These are phyloP conservation scores for Chamaedrilus cognettii DNA, from an alignment of 2,888 invertebrate genomes.

Conservation along the genomic window DNA sequence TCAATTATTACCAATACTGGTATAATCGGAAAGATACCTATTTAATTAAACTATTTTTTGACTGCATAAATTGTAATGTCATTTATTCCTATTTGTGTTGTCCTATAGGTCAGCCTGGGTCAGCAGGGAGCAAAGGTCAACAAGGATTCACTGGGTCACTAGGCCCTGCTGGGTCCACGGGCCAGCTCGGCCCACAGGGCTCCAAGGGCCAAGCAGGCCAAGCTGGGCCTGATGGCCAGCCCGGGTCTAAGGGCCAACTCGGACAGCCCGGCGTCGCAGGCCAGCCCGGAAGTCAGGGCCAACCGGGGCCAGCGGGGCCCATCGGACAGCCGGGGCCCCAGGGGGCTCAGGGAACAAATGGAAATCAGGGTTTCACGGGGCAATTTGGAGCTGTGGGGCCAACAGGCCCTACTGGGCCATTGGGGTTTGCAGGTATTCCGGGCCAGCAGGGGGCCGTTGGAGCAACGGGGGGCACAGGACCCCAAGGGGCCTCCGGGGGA, in stretches of 20 bases:
- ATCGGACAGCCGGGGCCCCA: conserved; percentile 28
- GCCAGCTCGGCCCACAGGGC: conserved; percentile 15
- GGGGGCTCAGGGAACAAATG: conserved; percentile 43
- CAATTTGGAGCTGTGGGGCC: conserved; percentile 24
- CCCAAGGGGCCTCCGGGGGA: conserved; percentile 14
- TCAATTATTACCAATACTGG: neutral
- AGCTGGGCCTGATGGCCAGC: conserved; percentile 20
- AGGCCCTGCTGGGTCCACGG: conserved; percentile 1
- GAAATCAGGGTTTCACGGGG: conserved; percentile 25
- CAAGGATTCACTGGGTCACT: conserved; percentile 9
- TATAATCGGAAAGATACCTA: neutral
- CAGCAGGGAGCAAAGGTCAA: conserved; percentile 9
- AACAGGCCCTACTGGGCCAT: conserved; percentile 22
- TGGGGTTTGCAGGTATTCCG: conserved; percentile 21
- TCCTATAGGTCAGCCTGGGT: neutral
- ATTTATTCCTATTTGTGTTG: no score
- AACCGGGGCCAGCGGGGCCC: conserved; percentile 17
- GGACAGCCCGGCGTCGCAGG: conserved; percentile 22
- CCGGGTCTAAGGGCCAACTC: conserved; percentile 23
- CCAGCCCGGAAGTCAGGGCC: conserved; percentile 15
- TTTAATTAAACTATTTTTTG: neutral
- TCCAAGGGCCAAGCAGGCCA: conserved; percentile 6
- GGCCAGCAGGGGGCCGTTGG: conserved; percentile 25
- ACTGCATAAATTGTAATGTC: no score
- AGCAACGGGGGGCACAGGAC: conserved; percentile 24